These are phyloP conservation scores for Discoglossus pictus DNA, from an alignment of 2,797 vertebrate genomes.

Conservation along the genomic window DNA sequence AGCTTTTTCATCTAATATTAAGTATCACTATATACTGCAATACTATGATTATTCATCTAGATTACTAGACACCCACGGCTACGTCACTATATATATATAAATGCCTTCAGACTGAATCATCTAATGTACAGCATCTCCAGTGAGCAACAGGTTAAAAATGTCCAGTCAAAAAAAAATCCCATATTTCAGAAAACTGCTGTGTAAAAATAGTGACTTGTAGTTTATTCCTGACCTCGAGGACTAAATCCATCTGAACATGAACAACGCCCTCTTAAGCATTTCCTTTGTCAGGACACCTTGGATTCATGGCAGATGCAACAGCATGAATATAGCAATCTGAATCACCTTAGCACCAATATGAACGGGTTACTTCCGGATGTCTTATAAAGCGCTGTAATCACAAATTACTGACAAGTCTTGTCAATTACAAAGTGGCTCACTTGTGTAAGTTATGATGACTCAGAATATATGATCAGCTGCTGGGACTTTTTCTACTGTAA, in stretches of 20 bases:
- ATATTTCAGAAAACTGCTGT: slow-evolving; percentile 8
- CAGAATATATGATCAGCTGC: no score
- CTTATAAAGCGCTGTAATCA: neutral
- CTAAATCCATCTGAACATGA: slow-evolving; percentile 17
- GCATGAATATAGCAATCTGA: neutral
- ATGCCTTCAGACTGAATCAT: no score
- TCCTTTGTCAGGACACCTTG: slow-evolving; percentile 27
- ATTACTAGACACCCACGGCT: no score
- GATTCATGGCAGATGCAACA: neutral
- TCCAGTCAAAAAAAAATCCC: slow-evolving; percentile 25
- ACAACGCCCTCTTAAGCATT: slow-evolving; percentile 44
- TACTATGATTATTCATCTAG: no score
- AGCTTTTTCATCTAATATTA: no score
- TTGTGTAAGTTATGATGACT: no score
- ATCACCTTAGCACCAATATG: neutral
- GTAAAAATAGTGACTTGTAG: slow-evolving; percentile 11
- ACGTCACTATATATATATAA: no score
- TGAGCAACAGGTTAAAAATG: slow-evolving; percentile 24
- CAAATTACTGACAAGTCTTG: slow-evolving; percentile 3
- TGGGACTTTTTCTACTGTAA: neutral
- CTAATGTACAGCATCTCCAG: no score
- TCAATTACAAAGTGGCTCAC: neutral
- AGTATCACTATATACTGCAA: no score
- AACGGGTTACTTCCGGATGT: neutral
- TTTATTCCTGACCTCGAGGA: slow-evolving; percentile 2